Evolutionary conservation across 2,888 invertebrate genomes (phyloP).

Genomic region (Epsilonema sp.): DNA sequence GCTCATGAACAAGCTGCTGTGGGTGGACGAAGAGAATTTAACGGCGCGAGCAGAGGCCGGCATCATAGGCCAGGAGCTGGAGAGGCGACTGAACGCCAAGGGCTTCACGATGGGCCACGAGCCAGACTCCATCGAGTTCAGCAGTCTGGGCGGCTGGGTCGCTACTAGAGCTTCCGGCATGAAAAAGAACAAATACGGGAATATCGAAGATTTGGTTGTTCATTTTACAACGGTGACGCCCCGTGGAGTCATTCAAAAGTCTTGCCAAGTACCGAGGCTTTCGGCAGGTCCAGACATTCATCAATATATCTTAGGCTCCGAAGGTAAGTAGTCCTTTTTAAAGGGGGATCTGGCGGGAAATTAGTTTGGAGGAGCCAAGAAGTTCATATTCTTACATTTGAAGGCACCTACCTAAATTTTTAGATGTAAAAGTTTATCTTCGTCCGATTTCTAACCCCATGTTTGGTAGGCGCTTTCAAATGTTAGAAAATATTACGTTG

Average conservation of each 20-base stretch:
- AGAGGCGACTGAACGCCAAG: constrained; percentile 36
- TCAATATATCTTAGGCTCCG: constrained; percentile 42
- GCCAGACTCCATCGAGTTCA: constrained; percentile 91
- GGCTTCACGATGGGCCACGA: constrained; percentile 55
- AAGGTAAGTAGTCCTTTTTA: constrained; percentile 49
- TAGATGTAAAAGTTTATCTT: too few species aligned
- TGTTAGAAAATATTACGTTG: too few species aligned
- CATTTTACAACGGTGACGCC: constrained; percentile 70
- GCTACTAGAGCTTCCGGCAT: constrained; percentile 91
- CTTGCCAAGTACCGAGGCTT: constrained; percentile 45
- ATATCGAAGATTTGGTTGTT: constrained; percentile 81
- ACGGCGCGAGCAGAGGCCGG: constrained; percentile 67
- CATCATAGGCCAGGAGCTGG: constrained; percentile 80
- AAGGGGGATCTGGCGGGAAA: too few species aligned
- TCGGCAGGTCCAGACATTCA: constrained; percentile 92
- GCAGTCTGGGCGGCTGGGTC: constrained; percentile 78
- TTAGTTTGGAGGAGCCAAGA: too few species aligned
- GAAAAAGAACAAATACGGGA: constrained; percentile 96
- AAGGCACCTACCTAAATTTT: too few species aligned
- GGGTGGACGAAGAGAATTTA: constrained; percentile 68
- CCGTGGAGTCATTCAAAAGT: constrained; percentile 60
- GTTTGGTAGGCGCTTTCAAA: too few species aligned
- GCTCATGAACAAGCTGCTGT: constrained; percentile 76
- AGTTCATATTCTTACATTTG: too few species aligned
- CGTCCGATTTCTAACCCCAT: too few species aligned